Conservation (phyloP, 2,797 vertebrate genomes). For the Oreochromis mossambicus region DNA sequence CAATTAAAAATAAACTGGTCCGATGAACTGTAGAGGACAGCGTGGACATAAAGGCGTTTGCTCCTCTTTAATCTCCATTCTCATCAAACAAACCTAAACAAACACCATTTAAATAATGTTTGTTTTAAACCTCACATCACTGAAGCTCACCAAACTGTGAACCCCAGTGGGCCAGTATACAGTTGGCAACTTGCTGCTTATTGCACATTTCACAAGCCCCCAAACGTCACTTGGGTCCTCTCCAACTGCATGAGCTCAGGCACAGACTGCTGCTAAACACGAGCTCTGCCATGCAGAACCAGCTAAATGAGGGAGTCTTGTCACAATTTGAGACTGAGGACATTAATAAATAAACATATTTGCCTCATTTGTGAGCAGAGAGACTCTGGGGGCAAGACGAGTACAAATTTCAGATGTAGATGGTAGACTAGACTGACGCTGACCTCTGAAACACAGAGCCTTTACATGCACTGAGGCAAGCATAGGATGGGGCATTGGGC, state of each 20-base stretch:
- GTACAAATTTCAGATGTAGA: slow-evolving; percentile 9
- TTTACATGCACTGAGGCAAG: not conserved
- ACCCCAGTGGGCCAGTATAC: slow-evolving; percentile 45
- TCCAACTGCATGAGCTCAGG: slow-evolving; percentile 34
- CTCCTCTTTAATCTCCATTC: not conserved
- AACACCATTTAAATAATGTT: slow-evolving; percentile 5
- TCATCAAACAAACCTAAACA: slow-evolving; percentile 1
- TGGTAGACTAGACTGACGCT: not conserved
- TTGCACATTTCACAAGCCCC: slow-evolving; percentile 54
- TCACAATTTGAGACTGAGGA: slow-evolving; percentile 40
- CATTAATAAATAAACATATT: slow-evolving; percentile 50
- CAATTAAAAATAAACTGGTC: not conserved
- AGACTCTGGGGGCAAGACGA: not conserved
- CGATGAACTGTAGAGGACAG: not conserved
- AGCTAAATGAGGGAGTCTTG: slow-evolving; percentile 46
- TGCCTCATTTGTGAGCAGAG: slow-evolving; percentile 9
- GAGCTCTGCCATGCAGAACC: slow-evolving; percentile 46
- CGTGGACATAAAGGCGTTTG: not conserved
- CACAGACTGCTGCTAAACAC: slow-evolving; percentile 28
- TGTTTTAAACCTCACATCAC: slow-evolving; percentile 30
- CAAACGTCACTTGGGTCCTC: slow-evolving; percentile 47
- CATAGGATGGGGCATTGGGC: not conserved
- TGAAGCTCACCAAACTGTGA: slow-evolving; percentile 45
- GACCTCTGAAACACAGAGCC: slow-evolving; percentile 6
- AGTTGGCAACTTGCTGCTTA: slow-evolving; percentile 61